A percentile compares a stretch with the other conserved stretches of the same genome.
These are phyloP conservation scores for Pelmatolapia mariae DNA, from an alignment of 2,113 vertebrate species.

Conservation along the genomic window DNA sequence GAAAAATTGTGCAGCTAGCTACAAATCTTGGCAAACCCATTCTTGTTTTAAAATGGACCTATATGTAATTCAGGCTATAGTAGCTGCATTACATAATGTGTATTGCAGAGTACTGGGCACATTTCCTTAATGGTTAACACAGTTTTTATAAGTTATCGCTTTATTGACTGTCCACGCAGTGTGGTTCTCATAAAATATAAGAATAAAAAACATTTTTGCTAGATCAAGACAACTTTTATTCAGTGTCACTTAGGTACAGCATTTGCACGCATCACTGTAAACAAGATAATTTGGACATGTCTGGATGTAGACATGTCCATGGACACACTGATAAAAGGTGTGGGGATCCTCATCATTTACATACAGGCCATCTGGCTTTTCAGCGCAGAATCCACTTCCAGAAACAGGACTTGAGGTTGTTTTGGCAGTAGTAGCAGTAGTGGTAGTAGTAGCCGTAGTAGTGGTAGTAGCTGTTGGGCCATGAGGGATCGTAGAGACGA, in stretches of 20 bases:
- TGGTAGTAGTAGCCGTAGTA: not conserved
- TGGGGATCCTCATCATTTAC: not conserved
- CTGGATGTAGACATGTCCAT: not conserved
- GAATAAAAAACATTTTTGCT: not conserved
- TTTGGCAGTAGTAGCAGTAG: not conserved
- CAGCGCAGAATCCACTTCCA: constrained; percentile 33
- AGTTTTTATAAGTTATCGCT: not conserved
- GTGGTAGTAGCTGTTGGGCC: not conserved
- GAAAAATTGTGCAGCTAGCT: not conserved
- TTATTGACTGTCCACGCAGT: not conserved
- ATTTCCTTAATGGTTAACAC: not conserved
- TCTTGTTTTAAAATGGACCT: not conserved
- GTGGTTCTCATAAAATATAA: not conserved
- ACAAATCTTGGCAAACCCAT: not conserved
- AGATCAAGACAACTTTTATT: not conserved
- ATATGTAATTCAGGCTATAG: not conserved
- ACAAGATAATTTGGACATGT: constrained; percentile 32
- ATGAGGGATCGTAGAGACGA: not conserved
- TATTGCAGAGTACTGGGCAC: not conserved
- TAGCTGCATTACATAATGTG: not conserved
- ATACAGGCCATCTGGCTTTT: constrained; percentile 39
- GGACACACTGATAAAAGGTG: constrained; percentile 49
- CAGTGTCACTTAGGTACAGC: constrained; percentile 50
- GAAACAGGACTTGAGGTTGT: not conserved
- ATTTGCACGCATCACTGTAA: constrained; percentile 35